These are phyloP conservation scores for Ichneumoninae sp. DNA, from an alignment of 2,888 invertebrate genomes.

Conservation along the genomic window DNA sequence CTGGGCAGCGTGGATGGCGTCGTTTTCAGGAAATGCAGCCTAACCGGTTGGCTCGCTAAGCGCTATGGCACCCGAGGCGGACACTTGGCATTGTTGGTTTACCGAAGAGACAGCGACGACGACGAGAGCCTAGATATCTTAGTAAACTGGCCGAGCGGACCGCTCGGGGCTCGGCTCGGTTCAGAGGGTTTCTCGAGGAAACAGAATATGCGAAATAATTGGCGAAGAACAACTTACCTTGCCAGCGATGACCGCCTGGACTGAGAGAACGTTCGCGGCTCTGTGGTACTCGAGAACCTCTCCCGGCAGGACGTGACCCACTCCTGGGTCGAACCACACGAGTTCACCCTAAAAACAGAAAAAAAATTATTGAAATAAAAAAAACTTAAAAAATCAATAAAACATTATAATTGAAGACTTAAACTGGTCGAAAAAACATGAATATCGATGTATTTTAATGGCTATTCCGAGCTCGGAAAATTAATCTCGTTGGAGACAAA, in stretches of 20 bases:
- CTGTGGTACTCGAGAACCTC: conserved; percentile 95
- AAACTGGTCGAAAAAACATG: background rate
- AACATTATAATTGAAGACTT: background rate
- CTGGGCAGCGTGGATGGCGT: conserved; percentile 67
- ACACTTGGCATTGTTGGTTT: conserved; percentile 70
- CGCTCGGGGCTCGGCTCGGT: conserved; percentile 38
- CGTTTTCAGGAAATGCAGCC: conserved; percentile 79
- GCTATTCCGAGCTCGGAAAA: background rate
- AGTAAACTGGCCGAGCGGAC: conserved; percentile 26
- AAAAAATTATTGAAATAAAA: conserved; percentile 17
- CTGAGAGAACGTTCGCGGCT: conserved; percentile 95
- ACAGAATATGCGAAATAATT: conserved; percentile 9
- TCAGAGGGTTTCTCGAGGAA: conserved; percentile 18
- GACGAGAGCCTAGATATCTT: conserved; percentile 4
- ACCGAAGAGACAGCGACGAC: conserved; percentile 33
- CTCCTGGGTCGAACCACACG: conserved; percentile 97
- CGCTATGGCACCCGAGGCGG: conserved; percentile 62
- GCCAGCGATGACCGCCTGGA: conserved; percentile 94
- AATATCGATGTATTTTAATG: background rate
- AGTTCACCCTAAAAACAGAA: conserved; percentile 88
- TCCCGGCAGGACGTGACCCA: conserved; percentile 95
- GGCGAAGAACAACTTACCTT: conserved; percentile 86
- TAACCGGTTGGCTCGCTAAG: conserved; percentile 82
- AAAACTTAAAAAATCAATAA: background rate
- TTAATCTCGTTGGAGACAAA: background rate